A percentile compares a stretch with the other conserved stretches of the same genome.
Conservation (phyloP, 2,888 invertebrate genomes). For the Dinocampus coccinellae region DNA sequence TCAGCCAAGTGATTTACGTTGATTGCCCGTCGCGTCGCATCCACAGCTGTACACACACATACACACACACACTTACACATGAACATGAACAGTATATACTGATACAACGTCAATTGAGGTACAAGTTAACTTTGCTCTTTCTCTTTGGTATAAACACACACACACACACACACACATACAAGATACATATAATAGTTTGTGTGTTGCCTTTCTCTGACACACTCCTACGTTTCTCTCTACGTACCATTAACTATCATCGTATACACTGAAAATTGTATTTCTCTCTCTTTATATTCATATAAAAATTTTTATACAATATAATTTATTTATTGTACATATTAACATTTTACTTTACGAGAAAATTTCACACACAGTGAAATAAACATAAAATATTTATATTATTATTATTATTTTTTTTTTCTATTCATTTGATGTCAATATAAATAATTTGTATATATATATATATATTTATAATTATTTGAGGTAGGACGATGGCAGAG, state of each 20-base stretch:
- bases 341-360: conserved; percentile 1
- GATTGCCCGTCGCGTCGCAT: conserved; percentile 65
- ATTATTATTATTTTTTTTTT: too few species aligned
- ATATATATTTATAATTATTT: not conserved
- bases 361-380: not conserved
- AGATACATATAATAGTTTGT: too few species aligned
- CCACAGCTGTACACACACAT: conserved; percentile 28
- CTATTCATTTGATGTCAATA: too few species aligned
- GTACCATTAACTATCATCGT: not conserved
- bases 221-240: not conserved
- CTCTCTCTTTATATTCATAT: not conserved
- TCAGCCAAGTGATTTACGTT: conserved; percentile 68
- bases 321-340: not conserved
- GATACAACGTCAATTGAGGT: not conserved
- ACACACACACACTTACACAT: not conserved
- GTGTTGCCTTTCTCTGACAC: conserved; percentile 16
- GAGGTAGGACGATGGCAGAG: not conserved
- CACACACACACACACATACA: conserved; percentile 19
- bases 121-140: conserved; percentile 16
- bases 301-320: not conserved
- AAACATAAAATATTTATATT: too few species aligned
- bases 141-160: conserved; percentile 35
- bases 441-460: not conserved
- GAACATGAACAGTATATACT: not conserved
- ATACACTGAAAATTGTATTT: not conserved